Percentiles rank a stretch among this genome's conserved stretches.
These are phyloP conservation scores for Barbus barbus DNA, from an alignment of 2,113 vertebrate genomes.

Conservation along the genomic window DNA sequence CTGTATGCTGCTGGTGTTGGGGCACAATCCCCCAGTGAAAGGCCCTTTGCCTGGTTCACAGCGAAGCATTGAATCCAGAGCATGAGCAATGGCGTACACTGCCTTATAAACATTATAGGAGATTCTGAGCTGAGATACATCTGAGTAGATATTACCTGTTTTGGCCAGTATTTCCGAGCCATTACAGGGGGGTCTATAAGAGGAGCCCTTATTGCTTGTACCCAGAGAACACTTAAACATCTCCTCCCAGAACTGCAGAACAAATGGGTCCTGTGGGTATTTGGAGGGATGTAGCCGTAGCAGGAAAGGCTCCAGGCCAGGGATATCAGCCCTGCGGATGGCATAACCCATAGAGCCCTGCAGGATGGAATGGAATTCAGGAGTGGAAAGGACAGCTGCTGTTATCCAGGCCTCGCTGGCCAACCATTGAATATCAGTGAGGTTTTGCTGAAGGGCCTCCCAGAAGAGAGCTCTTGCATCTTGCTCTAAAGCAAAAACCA, in stretches of 20 bases:
- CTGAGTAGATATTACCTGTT: constrained; percentile 73
- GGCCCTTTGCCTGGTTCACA: constrained; percentile 68
- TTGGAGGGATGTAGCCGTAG: constrained; percentile 68
- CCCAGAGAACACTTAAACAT: constrained; percentile 74
- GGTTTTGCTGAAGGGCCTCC: constrained; percentile 67
- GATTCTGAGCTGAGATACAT: constrained; percentile 78
- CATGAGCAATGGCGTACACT: constrained; percentile 73
- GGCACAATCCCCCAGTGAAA: constrained; percentile 64
- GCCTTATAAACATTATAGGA: constrained; percentile 82
- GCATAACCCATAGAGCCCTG: constrained; percentile 79
- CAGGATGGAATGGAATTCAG: constrained; percentile 69
- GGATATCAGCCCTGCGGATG: constrained; percentile 71
- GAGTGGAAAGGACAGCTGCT: constrained; percentile 71
- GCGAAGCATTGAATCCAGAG: constrained; percentile 68
- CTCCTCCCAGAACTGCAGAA: constrained; percentile 76
- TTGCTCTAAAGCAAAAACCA: constrained; percentile 80
- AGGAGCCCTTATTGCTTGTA: constrained; percentile 10
- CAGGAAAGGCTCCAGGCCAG: constrained; percentile 72
- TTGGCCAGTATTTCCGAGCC: constrained; percentile 71
- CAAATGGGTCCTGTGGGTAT: constrained; percentile 66
- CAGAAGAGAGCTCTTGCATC: constrained; percentile 73
- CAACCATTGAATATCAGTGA: constrained; percentile 78
- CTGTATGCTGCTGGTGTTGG: constrained; percentile 63
- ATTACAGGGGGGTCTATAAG: constrained; percentile 65
- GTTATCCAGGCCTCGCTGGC: constrained; percentile 82